Base-by-base conservation (phyloP, 2,113 vertebrate genomes). In the Etheostoma spectabile region DNA sequence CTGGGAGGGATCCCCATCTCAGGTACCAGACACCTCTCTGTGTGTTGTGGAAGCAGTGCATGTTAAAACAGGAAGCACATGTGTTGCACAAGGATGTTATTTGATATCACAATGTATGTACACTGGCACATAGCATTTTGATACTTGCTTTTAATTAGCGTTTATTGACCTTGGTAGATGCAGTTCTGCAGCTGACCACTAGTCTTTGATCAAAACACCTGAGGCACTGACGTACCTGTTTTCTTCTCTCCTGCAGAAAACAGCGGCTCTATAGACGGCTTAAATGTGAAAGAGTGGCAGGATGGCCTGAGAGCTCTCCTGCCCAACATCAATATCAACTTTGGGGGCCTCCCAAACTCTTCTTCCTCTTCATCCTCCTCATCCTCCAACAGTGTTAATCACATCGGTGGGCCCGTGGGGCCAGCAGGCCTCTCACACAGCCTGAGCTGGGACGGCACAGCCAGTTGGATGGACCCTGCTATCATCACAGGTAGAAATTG, bases 271-370 rank as follows among this genome's bases (percentile, higher is more conserved):
- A 95, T 97, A 97, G 98, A 99, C 85, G 97, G 97, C 96, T 96
- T 99, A 97, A 99, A 98, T 96, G 95, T 99, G 95, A 99, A 99
- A 97, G 98, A 99, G 95, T 99, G 98, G 98, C 98, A 99, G 96
- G 98, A 99, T 89, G 98, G 98, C 92, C 96, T 99, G 85, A 97
- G 98, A 96, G 98, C 98, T 92, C 98, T 99, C 93, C 95, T 99
- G 94, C 98, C 98, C 94, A 99, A 99, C 96, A 99, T 99, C 95
- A 99, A 99, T 96, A 99, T 99, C 96, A 99, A 97, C 96, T 99
- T 99, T 92, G 98, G 97, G 95, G 98, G 98, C 94, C 97, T 99
- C 94, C 97, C 97, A 92, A 99, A 97, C 96, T 97, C 97, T 69
- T 95, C 95, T 19, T 95, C 95, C 60, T 95, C 94, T 85, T 95